phyloP scores from a whole-genome alignment of 2,888 invertebrate genomes.

The Conomelus anceps region DNA sequence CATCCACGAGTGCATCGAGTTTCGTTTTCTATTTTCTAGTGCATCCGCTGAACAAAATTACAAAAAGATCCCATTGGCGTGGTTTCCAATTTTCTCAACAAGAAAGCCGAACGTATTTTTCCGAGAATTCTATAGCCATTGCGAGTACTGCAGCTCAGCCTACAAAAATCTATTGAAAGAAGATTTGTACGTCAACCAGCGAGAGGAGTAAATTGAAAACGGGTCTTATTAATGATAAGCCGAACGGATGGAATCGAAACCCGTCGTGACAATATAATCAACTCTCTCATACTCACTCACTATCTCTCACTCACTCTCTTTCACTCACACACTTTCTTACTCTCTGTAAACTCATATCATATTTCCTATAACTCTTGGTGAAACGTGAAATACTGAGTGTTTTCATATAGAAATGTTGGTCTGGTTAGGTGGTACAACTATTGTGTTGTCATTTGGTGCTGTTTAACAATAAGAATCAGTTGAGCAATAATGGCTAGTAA shows the following conservation, averaged over 20 bases:
- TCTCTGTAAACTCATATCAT: not conserved
- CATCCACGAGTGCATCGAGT: not conserved
- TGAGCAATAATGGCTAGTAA: too few species aligned
- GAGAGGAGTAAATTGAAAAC: not conserved
- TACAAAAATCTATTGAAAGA: slow-evolving; percentile 4
- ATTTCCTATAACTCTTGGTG: too few species aligned
- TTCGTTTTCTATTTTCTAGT: not conserved
- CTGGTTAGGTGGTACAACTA: too few species aligned
- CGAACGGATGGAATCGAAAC: not conserved
- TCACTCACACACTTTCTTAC: not conserved
- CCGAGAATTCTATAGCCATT: not conserved
- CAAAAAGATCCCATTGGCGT: not conserved
- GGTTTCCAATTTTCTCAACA: not conserved
- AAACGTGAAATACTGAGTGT: too few species aligned
- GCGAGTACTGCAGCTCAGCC: too few species aligned
- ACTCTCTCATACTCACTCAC: not conserved
- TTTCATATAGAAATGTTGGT: too few species aligned
- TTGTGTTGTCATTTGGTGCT: too few species aligned
- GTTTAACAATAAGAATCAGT: too few species aligned
- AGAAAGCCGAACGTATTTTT: not conserved
- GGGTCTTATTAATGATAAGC: not conserved
- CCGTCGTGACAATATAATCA: not conserved
- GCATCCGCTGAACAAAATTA: not conserved
- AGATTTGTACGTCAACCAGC: not conserved
- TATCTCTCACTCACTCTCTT: not conserved